Conservation (phyloP, 2,797 vertebrate species). For the Cephalopachus bancanus region DNA sequence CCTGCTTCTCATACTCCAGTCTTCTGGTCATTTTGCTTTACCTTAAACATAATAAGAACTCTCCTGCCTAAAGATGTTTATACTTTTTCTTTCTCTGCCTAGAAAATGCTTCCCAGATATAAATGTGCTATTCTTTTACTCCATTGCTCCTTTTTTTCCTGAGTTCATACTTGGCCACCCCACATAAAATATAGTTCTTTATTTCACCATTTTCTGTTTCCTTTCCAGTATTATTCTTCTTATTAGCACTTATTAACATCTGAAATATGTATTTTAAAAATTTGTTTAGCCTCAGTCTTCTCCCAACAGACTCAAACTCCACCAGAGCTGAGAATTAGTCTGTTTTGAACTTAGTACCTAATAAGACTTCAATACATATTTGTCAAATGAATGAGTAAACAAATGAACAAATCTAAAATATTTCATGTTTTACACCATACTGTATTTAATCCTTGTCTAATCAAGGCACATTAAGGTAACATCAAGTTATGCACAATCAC, state of each 20-base stretch:
- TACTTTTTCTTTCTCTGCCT: neutral
- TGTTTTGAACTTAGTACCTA: neutral
- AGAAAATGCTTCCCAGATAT: neutral
- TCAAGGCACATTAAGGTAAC: neutral
- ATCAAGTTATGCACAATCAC: neutral
- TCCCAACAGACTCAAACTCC: neutral
- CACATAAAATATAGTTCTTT: neutral
- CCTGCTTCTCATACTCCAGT: neutral
- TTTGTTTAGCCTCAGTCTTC: neutral
- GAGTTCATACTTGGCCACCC: neutral
- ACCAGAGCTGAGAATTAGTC: neutral
- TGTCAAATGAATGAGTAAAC: slow-evolving; percentile 16
- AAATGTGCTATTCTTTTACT: neutral
- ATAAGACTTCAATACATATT: slow-evolving; percentile 59
- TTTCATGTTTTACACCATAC: neutral
- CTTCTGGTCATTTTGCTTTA: neutral
- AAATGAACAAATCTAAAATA: slow-evolving; percentile 23
- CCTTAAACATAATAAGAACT: neutral
- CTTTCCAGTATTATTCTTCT: neutral
- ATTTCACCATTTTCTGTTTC: neutral
- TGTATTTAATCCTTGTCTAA: slow-evolving; percentile 4
- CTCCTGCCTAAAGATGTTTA: neutral
- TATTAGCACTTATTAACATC: slow-evolving; percentile 1
- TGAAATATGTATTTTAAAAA: neutral
- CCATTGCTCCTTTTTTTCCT: neutral